Conservation (phyloP, 2,113 vertebrate genomes). For the Rhea pennata region DNA sequence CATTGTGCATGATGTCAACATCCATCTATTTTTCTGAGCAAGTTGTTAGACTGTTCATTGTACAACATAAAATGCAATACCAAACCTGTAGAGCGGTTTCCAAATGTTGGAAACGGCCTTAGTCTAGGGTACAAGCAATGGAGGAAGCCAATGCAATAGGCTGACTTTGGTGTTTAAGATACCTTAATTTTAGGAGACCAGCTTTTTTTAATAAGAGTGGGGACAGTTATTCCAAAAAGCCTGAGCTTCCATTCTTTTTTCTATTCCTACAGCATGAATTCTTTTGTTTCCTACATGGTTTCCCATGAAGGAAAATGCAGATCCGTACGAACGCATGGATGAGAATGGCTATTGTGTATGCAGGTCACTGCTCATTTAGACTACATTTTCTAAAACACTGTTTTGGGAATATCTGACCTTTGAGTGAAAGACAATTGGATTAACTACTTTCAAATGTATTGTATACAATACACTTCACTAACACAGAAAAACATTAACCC, state of each 20-base stretch:
- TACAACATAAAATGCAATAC: neutral
- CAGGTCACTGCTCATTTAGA: neutral
- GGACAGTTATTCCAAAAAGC: rapidly evolving
- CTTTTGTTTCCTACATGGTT: neutral
- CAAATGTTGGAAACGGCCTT: rapidly evolving
- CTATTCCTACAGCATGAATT: neutral
- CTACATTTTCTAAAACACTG: neutral
- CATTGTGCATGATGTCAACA: neutral
- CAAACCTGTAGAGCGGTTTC: neutral
- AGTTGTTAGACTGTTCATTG: neutral
- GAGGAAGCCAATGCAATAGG: neutral
- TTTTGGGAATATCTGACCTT: neutral
- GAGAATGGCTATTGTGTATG: neutral
- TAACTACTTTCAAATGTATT: neutral
- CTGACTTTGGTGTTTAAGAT: neutral
- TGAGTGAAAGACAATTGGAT: neutral
- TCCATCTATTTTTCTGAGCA: neutral
- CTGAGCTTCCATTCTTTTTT: neutral
- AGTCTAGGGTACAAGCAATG: neutral
- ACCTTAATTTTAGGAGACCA: neutral
- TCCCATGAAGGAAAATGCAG: neutral
- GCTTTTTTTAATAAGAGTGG: neutral
- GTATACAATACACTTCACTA: neutral
- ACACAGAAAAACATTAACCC: neutral
- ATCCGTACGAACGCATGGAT: rapidly evolving